Conservation (phyloP, 30 jellyfish, hydroid and myxozoan species). For the Clytia hemisphaerica region DNA sequence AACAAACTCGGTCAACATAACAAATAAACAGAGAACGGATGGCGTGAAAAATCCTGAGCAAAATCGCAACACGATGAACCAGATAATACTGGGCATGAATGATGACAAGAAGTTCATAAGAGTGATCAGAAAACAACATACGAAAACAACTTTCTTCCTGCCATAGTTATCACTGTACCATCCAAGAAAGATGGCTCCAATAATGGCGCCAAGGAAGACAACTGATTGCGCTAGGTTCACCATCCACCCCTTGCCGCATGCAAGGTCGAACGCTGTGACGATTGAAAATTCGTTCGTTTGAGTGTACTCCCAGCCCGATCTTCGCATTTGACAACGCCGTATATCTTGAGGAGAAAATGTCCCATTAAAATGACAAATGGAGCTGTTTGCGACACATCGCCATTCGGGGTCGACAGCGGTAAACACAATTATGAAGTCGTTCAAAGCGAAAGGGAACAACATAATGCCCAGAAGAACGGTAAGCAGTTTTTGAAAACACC, state of each 20-base stretch:
- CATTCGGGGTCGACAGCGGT: not conserved
- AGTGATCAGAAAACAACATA: not conserved
- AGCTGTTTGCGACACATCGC: not conserved
- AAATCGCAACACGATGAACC: not conserved
- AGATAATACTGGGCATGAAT: not conserved
- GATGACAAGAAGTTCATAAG: not conserved
- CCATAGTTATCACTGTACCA: slow-evolving; percentile 2
- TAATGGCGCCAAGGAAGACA: not conserved
- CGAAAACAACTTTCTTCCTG: not conserved
- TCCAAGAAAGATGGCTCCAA: not conserved
- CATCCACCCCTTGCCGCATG: not conserved
- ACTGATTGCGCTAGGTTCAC: not conserved
- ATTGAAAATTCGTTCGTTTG: not conserved
- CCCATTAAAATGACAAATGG: not conserved
- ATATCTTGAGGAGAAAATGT: not conserved
- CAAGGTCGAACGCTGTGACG: not conserved
- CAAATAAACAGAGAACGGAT: not conserved
- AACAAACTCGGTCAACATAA: slow-evolving; percentile 9
- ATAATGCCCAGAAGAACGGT: not conserved
- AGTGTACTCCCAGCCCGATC: slow-evolving; percentile 1
- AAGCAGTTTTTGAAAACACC: not conserved
- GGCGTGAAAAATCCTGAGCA: not conserved
- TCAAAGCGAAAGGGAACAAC: not conserved
- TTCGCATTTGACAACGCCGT: not conserved
- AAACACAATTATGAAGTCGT: not conserved